Conservation (phyloP, 2,888 invertebrate genomes). For the Lamproptera curius region DNA sequence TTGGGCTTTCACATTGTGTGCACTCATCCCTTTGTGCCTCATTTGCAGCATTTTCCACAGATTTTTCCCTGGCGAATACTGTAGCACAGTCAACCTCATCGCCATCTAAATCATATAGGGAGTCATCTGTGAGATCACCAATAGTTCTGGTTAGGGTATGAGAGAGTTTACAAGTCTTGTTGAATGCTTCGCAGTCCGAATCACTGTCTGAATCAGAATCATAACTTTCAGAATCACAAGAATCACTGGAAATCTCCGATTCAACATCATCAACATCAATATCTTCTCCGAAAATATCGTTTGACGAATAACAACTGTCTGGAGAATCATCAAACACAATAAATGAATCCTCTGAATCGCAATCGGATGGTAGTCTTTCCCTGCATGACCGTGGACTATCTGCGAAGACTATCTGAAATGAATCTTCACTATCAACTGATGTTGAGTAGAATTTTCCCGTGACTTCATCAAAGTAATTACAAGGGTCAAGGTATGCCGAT, state of each 20-base stretch:
- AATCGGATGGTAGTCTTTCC: slow-evolving; percentile 56
- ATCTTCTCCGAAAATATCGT: slow-evolving; percentile 58
- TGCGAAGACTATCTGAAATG: slow-evolving; percentile 67
- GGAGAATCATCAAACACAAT: slow-evolving; percentile 70
- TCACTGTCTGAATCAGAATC: slow-evolving; percentile 33
- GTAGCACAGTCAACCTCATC: slow-evolving; percentile 60
- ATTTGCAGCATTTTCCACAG: slow-evolving; percentile 20
- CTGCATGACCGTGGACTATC: slow-evolving; percentile 41
- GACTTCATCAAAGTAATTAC: slow-evolving; percentile 52
- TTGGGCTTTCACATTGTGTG: slow-evolving; percentile 16
- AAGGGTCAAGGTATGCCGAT: slow-evolving; percentile 17
- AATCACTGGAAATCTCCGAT: slow-evolving; percentile 25
- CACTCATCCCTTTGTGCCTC: slow-evolving; percentile 6
- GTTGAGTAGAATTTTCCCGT: slow-evolving; percentile 51
- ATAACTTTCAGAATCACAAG: slow-evolving; percentile 28
- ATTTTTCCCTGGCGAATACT: slow-evolving; percentile 26
- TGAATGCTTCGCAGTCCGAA: slow-evolving; percentile 40
- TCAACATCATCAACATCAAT: slow-evolving; percentile 22
- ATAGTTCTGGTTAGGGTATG: slow-evolving; percentile 52
- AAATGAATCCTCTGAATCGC: slow-evolving; percentile 79
- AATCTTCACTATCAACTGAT: slow-evolving; percentile 59
- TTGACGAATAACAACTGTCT: slow-evolving; percentile 58
- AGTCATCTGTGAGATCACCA: slow-evolving; percentile 58
- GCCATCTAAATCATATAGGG: slow-evolving; percentile 44
- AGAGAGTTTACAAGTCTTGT: slow-evolving; percentile 35